These are phyloP conservation scores for Cydia strobilella DNA, from an alignment of 1,140 invertebrate genomes.

Conservation along the genomic window DNA sequence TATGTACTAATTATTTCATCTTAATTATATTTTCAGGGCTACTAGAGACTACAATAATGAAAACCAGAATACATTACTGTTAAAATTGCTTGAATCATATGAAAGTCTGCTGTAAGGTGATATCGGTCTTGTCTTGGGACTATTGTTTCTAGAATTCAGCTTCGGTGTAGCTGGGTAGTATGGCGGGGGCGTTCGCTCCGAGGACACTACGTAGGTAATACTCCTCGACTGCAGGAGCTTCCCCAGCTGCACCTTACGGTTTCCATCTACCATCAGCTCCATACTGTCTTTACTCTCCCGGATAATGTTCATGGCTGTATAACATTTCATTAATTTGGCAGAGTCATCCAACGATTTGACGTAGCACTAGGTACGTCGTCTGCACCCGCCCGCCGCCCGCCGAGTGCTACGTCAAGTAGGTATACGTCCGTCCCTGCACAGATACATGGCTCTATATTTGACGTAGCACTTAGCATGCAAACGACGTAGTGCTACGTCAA, in stretches of 20 bases:
- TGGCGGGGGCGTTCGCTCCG: slow-evolving; percentile 38
- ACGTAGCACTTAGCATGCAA: too few species aligned
- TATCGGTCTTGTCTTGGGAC: background rate
- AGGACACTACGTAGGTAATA: slow-evolving; percentile 55
- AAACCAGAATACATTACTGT: background rate
- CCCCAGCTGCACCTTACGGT: slow-evolving; percentile 52
- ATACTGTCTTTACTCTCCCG: slow-evolving; percentile 49
- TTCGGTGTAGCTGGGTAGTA: slow-evolving; percentile 27
- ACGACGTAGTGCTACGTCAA: too few species aligned
- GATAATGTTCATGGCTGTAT: slow-evolving; percentile 63
- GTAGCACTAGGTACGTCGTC: too few species aligned
- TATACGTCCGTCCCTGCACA: too few species aligned
- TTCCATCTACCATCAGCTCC: slow-evolving; percentile 61
- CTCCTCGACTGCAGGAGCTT: slow-evolving; percentile 60
- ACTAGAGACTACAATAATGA: background rate
- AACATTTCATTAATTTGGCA: slow-evolving; percentile 31
- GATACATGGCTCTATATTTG: too few species aligned
- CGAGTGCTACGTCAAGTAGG: too few species aligned
- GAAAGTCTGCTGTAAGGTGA: slow-evolving; percentile 29
- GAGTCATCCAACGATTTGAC: too few species aligned
- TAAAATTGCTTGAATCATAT: slow-evolving; percentile 15
- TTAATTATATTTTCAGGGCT: too few species aligned
- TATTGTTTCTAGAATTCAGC: slow-evolving; percentile 30
- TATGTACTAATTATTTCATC: too few species aligned
- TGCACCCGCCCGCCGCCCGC: too few species aligned